A percentile compares a stretch with the other conserved stretches of the same genome.
phyloP scores from a whole-genome alignment of 2,797 vertebrate species.

The Chrosomus eos region DNA sequence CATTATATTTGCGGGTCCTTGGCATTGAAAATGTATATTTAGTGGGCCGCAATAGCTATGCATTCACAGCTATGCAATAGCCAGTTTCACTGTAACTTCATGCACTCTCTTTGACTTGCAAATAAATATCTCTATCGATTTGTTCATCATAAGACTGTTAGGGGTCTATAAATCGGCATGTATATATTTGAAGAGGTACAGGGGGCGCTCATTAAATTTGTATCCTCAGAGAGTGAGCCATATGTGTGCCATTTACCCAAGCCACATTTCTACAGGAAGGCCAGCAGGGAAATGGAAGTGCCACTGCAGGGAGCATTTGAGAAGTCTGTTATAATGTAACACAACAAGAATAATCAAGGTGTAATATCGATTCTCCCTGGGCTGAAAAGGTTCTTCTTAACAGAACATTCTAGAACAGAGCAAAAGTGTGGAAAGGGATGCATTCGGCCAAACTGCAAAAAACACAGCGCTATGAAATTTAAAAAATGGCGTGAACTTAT shows the following conservation, averaged over 20 bases:
- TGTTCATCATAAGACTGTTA: constrained; percentile 3
- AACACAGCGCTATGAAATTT: not conserved
- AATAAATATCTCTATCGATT: constrained; percentile 19
- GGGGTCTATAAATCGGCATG: not conserved
- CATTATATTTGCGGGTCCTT: not conserved
- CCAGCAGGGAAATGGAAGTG: constrained; percentile 24
- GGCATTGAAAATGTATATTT: not conserved
- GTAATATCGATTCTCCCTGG: not conserved
- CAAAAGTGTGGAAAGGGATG: not conserved
- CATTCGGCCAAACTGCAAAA: not conserved
- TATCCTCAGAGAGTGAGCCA: constrained; percentile 40
- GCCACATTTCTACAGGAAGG: constrained; percentile 28
- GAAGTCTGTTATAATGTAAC: constrained; percentile 17
- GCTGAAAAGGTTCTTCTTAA: not conserved
- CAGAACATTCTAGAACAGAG: not conserved
- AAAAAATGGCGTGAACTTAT: constrained; percentile 1
- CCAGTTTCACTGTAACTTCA: not conserved
- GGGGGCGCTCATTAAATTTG: constrained; percentile 29
- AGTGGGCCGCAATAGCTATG: no score
- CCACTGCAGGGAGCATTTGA: constrained; percentile 3
- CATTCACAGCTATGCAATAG: not conserved
- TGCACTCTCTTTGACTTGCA: not conserved
- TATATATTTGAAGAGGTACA: constrained; percentile 24
- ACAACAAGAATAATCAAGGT: constrained; percentile 35
- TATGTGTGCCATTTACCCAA: constrained; percentile 53